A percentile compares a stretch with the other conserved stretches of the same genome.
Evolutionary conservation across 92 coral and sea anemone species (phyloP).

Genomic region (Siderastrea siderea): DNA sequence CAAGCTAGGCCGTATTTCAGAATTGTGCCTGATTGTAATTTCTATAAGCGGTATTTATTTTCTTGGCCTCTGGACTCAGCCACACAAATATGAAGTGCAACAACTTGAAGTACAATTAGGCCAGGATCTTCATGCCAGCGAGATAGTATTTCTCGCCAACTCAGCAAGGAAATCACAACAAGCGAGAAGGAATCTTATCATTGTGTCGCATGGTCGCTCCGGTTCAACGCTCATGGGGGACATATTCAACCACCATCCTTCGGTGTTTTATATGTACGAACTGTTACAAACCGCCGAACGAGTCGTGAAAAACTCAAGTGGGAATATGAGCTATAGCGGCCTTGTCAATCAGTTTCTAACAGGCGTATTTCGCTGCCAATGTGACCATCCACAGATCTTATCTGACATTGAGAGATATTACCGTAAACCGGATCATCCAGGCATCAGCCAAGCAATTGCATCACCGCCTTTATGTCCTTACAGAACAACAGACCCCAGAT

Average conservation of each 20-base stretch:
- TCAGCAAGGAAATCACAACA: not conserved
- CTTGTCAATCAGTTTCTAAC: conserved; percentile 13
- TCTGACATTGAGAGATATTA: not conserved
- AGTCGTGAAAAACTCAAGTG: not conserved
- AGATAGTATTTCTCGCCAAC: not conserved
- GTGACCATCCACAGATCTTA: conserved; percentile 4
- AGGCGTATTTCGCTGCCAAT: conserved; percentile 21
- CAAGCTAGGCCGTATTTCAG: not conserved
- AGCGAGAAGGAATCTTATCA: conserved; percentile 14
- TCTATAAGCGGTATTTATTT: not conserved
- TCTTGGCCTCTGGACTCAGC: not conserved
- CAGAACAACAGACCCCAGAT: conserved; percentile 38
- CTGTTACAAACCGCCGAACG: conserved; percentile 38
- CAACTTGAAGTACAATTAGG: not conserved
- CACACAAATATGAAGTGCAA: not conserved
- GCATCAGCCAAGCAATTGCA: conserved; percentile 11
- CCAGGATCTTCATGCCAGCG: not conserved
- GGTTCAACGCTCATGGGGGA: conserved; percentile 29
- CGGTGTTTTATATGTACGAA: conserved; percentile 41
- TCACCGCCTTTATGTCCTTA: conserved; percentile 53
- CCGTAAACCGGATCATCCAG: conserved; percentile 7
- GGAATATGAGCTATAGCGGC: not conserved
- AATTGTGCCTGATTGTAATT: not conserved
- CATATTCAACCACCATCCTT: conserved; percentile 36
- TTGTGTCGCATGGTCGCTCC: conserved; percentile 44